phyloP scores from a whole-genome alignment of 1,140 invertebrate genomes.

The Acarapis woodi region DNA sequence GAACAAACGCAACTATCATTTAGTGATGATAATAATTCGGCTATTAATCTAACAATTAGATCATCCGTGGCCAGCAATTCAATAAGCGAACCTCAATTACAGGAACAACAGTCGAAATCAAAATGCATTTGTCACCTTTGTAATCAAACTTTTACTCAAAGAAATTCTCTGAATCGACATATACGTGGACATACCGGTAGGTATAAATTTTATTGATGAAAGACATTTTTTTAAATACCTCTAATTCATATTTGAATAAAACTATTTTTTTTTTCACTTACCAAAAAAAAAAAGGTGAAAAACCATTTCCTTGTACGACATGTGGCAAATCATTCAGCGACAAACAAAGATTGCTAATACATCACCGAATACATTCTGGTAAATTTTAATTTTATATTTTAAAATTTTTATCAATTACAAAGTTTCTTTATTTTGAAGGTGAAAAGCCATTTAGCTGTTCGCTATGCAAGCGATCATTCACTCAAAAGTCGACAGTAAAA shows the following conservation, averaged over 20 bases:
- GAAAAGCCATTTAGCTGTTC: conserved; percentile 26
- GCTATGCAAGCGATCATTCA: conserved; percentile 27
- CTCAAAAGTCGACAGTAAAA: conserved; percentile 52
- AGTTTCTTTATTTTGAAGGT: no score
- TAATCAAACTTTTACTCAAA: conserved; percentile 45
- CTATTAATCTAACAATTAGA: no score
- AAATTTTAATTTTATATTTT: no score
- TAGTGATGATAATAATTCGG: no score
- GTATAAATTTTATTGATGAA: no score
- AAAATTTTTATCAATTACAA: no score
- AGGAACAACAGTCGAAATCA: neutral
- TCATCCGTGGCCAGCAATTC: no score
- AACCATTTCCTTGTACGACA: conserved; percentile 15
- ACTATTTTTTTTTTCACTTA: neutral
- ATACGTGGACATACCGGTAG: conserved; percentile 36
- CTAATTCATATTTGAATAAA: neutral
- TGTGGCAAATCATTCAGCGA: conserved; percentile 14
- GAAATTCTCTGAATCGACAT: conserved; percentile 33
- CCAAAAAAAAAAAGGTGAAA: no score
- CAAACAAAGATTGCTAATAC: conserved; percentile 18
- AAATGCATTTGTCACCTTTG: conserved; percentile 57
- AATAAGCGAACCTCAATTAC: neutral
- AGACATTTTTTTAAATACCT: conserved; percentile 29
- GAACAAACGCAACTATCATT: no score
- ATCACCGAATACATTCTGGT: conserved; percentile 59